Conservation (phyloP, 1,140 invertebrate species). For the Chionoecetes opilio region DNA sequence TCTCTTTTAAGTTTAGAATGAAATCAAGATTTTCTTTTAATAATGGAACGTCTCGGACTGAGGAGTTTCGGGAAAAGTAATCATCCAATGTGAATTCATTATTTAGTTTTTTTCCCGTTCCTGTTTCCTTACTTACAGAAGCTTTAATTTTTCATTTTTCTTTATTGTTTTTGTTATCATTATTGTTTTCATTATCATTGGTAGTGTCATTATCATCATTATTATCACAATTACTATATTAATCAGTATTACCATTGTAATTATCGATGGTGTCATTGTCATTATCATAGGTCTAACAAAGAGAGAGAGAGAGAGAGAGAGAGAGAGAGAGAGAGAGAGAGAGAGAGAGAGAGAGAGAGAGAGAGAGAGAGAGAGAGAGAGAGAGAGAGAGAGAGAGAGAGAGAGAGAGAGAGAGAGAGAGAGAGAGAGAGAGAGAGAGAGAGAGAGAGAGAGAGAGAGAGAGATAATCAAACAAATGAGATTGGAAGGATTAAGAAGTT, state of each 20-base stretch:
- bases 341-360: not conserved
- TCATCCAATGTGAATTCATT: too few species aligned
- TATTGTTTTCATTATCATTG: too few species aligned
- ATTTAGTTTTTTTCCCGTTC: too few species aligned
- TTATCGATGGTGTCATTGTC: not conserved
- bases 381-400: conserved; percentile 41
- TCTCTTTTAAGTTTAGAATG: not conserved
- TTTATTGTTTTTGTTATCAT: too few species aligned
- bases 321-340: conserved; percentile 33
- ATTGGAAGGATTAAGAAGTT: conserved; percentile 76
- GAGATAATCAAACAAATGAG: conserved; percentile 77
- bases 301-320: conserved; percentile 34
- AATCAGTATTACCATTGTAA: not conserved
- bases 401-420: conserved; percentile 72
- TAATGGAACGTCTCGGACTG: not conserved
- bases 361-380: conserved; percentile 37
- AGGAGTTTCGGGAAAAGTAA: not conserved
- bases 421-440: conserved; percentile 69
- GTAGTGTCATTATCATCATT: not conserved
- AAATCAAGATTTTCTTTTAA: conserved; percentile 12
- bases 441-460: conserved; percentile 67
- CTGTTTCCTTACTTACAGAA: too few species aligned
- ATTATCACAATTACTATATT: not conserved
- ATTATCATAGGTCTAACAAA: not conserved
- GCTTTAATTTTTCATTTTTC: too few species aligned